Percentiles rank a stretch among this genome's conserved stretches.
Conservation (phyloP, 2,113 vertebrate species). For the Oncorhynchus keta region DNA sequence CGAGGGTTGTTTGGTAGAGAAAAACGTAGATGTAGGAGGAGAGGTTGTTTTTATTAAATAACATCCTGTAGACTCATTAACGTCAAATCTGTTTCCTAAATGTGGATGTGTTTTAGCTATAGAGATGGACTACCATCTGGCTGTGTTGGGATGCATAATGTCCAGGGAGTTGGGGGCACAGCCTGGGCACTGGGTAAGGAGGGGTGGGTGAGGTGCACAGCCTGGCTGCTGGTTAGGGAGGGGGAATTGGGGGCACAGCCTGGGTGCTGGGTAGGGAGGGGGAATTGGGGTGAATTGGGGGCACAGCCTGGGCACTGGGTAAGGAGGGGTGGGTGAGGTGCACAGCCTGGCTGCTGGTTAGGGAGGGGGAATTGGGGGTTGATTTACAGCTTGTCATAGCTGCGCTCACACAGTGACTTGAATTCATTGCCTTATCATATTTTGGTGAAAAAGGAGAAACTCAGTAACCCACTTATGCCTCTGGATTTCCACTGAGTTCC, state of each 20-base stretch:
- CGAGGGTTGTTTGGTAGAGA: not conserved
- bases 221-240: too few relatives aligned
- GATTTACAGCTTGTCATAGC: not conserved
- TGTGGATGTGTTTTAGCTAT: not conserved
- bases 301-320: not conserved
- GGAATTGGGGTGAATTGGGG: too few relatives aligned
- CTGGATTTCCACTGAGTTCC: constrained; percentile 64
- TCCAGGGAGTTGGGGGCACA: too few relatives aligned
- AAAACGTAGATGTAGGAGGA: not conserved
- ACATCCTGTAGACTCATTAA: not conserved
- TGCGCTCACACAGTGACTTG: not conserved
- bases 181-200: not conserved
- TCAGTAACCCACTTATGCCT: constrained; percentile 63
- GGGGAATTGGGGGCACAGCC: not conserved
- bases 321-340: too few relatives aligned
- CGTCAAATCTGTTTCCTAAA: not conserved
- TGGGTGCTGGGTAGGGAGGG: not conserved
- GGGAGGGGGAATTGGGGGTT: too few relatives aligned
- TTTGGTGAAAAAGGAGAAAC: constrained; percentile 38
- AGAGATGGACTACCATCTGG: constrained; percentile 1
- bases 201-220: too few relatives aligned
- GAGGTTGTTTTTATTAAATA: too few relatives aligned
- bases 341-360: too few relatives aligned
- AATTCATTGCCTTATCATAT: constrained; percentile 21
- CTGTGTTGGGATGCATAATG: not conserved